phyloP scores from a whole-genome alignment of 2,113 vertebrate species.

The Dipodomys ordii region DNA sequence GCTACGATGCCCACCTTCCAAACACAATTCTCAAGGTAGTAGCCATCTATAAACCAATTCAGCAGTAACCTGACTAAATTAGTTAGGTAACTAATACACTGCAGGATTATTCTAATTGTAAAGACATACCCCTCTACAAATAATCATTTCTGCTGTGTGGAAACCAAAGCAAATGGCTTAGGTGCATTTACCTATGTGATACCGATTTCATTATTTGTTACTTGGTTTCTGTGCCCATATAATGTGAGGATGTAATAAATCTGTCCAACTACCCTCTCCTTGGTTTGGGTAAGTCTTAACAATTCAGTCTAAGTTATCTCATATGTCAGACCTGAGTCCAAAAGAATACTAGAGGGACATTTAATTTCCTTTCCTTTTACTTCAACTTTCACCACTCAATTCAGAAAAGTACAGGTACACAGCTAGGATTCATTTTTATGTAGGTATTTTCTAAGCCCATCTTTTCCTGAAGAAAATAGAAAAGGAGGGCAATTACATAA shows the following conservation, averaged over 20 bases:
- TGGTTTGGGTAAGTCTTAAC: conserved; percentile 52
- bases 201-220: conserved; percentile 47
- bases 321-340: conserved; percentile 56
- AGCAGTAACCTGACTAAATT: not conserved
- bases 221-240: conserved; percentile 32
- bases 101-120: conserved; percentile 29
- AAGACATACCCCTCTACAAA: conserved; percentile 16
- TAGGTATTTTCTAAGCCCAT: conserved; percentile 43
- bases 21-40: conserved; percentile 32
- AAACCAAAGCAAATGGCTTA: conserved; percentile 43
- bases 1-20: not conserved
- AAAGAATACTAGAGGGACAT: conserved; percentile 52
- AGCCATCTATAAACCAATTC: not conserved
- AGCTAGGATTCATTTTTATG: conserved; percentile 52
- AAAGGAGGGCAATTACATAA: conserved; percentile 56
- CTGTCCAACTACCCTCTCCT: conserved; percentile 55
- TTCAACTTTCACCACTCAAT: conserved; percentile 56
- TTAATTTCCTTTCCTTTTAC: conserved; percentile 64
- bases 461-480: conserved; percentile 18
- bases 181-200: not conserved
- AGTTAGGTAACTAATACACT: conserved; percentile 22
- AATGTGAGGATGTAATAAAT: conserved; percentile 50
- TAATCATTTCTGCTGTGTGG: not conserved
- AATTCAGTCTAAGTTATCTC: conserved; percentile 56
- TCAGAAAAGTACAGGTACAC: conserved; percentile 53